Conservation (phyloP, 2,888 invertebrate genomes). For the Ypsolopha scabrella region DNA sequence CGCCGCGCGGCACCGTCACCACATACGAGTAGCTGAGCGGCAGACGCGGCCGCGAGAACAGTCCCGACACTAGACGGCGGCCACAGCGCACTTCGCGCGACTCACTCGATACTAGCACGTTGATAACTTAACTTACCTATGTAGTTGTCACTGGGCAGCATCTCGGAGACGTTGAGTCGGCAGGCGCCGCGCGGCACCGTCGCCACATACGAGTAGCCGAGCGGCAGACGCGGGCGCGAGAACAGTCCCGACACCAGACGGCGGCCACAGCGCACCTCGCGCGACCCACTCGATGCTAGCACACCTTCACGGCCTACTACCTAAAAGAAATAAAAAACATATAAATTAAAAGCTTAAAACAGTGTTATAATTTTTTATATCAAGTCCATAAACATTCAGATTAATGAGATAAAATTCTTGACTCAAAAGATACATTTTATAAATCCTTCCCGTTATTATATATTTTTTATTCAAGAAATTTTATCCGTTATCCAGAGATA, state of each 20-base stretch:
- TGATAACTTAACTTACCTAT: slow-evolving; percentile 73
- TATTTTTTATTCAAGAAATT: no score
- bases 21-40: no score
- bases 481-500: not conserved
- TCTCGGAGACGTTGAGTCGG: slow-evolving; percentile 87
- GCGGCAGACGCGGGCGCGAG: slow-evolving; percentile 82
- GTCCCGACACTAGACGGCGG: no score
- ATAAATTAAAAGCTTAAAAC: not conserved
- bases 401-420: no score
- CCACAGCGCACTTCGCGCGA: no score
- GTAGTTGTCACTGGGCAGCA: slow-evolving; percentile 84
- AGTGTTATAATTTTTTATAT: no score
- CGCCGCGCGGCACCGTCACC: slow-evolving; percentile 86
- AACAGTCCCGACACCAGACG: slow-evolving; percentile 88
- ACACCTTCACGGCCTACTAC: slow-evolving; percentile 88
- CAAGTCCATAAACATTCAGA: no score
- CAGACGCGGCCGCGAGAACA: no score
- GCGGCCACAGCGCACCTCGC: slow-evolving; percentile 64
- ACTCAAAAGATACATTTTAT: no score
- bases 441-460: no score
- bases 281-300: slow-evolving; percentile 71
- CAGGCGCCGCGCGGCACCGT: slow-evolving; percentile 90
- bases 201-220: slow-evolving; percentile 87
- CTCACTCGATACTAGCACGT: no score
- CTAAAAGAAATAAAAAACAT: slow-evolving; percentile 56